Evolutionary conservation across 1,140 invertebrate species (phyloP), one percentile per base, ranked within the genome.

Genomic region (Diabrotica virgifera): DNA sequence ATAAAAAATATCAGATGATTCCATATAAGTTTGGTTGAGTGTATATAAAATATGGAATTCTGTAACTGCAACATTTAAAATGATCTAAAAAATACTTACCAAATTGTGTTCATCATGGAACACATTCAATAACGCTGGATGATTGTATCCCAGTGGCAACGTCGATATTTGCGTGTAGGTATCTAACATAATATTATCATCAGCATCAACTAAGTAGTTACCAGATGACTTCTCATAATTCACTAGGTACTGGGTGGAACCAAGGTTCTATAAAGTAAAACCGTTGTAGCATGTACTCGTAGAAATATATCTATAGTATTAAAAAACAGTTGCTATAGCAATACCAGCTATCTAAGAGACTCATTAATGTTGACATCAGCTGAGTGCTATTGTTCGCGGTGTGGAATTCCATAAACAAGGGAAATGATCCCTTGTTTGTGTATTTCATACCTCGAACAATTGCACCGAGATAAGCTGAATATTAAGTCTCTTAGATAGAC

Each of bases 151-250:
- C 35, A 99, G 77, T 5, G 97, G 97, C 70, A 98, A 83, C 0
- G 96, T 97, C 0, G 97, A 96, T 74, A 99, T 99, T 86, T 99
- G 97, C 61, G 93, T 97, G 79, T 91, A 99, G 14, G 95, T 83
- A 82, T 99, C 97, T 60, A 99, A 84, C 65, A 96, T 82, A 10
- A 85, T 78, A 77, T 97, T 97, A 6, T 94, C 96, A 82, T 99
- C 97, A 3, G 90, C 95, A 81, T 99, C 97, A 12, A 90, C 89
- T 55, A 99, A 80, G 78, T 98, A 99, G 80, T 99, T 99, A 51
- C 97, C 97, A 38, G 87, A 78, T 7, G 93, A 95, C 77, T 91
- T 92, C 63, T 97, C 91, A 82, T 97, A 99, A 81, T 99, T 93
- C n/a, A 88, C 93, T 82, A 99, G 98, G 40, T 98, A 84, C 77